Evolutionary conservation across 1,140 invertebrate species (phyloP), one percentile per base, ranked within the genome.

Genomic region (Caenorhabditis tropicalis): DNA sequence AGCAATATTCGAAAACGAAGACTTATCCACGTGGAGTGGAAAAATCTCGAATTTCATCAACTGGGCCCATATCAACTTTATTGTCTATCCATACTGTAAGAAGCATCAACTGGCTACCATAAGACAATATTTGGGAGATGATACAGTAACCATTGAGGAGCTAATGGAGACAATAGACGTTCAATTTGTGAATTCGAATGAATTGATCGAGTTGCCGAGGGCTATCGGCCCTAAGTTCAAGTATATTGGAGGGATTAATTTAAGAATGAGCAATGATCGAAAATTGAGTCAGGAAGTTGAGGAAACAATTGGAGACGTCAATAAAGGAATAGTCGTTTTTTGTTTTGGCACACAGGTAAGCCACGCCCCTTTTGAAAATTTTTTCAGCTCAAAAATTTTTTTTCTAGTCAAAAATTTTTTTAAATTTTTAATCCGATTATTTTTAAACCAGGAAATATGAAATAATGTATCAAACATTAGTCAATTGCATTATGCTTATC

Each of bases 331-430:
- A 3, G 65, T 74, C 0, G 65, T 74, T 33, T 74, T 74, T 46
- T 74, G 65, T n/a, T 74, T 74, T 43, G 65, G 65, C 2, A 74
- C 65, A 0, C 65, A 74, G n/a, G 65, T 74, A 10, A 24, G 65
- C 9, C 1, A n/a, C n/a, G n/a, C n/a, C n/a, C n/a, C n/a, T n/a
- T n/a, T n/a, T n/a, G n/a, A n/a, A n/a, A n/a, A n/a, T n/a, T n/a
- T n/a, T n/a, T n/a, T n/a, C n/a, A n/a, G n/a, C n/a, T n/a, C n/a
- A n/a, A n/a, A n/a, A n/a, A n/a, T n/a, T n/a, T n/a, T n/a, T n/a
- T n/a, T n/a, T n/a, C n/a, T n/a, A n/a, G n/a, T n/a, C n/a, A n/a
- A n/a, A n/a, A n/a, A n/a, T n/a, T n/a, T n/a, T n/a, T n/a, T n/a
- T n/a, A n/a, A n/a, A n/a, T n/a, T n/a, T n/a, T n/a, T n/a, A n/a